Base-by-base conservation (phyloP, 2,113 vertebrate genomes). In the Elephas maximus region DNA sequence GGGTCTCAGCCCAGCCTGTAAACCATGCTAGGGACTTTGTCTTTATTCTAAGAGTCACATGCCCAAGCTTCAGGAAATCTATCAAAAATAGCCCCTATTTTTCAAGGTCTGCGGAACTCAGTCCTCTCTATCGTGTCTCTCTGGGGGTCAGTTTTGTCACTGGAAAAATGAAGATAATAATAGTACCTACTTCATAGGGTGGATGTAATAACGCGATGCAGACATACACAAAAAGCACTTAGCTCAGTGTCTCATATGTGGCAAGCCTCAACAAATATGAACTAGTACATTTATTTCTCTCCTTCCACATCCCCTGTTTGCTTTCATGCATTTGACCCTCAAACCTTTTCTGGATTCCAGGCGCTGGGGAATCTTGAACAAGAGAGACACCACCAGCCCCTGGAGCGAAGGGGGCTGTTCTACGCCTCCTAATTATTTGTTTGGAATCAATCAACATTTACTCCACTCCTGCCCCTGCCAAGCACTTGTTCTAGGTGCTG, bases 261-360 rank as follows among this genome's bases (percentile, higher is more conserved):
- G 10, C 1, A 0, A 84, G 67, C 60, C 28, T 67, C 18, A 6
- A 0, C 7, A 21, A 69, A 23, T 0, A 4, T 14, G 20, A 78
- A 45, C 79, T 53, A 2, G 26, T 18, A 18, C 0, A 0, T 30
- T 73, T 17, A 23, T 18, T 20, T 26, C n/a, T 4, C 69, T 45
- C 28, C 45, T 67, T 30, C 91, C 69, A 17, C 48, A 15, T 0
- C 67, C 44, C 5, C 15, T 6, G 6, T n/a, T 8, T 4, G 28
- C 26, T 62, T 44, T 45, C 51, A 53, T 9, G 1, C 15, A 0
- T 30, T 62, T 41, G 3, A 20, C 33, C 44, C 83, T 84, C 5
- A 1, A 5, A 12, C 9, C 48, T 44, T 53, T 26, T 28, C 6
- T 2, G 5, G 33, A 24, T 9, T 18, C 45, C 53, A 33, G 5